Base-by-base conservation (phyloP, 2,888 invertebrate species). In the Dioctria linearis region DNA sequence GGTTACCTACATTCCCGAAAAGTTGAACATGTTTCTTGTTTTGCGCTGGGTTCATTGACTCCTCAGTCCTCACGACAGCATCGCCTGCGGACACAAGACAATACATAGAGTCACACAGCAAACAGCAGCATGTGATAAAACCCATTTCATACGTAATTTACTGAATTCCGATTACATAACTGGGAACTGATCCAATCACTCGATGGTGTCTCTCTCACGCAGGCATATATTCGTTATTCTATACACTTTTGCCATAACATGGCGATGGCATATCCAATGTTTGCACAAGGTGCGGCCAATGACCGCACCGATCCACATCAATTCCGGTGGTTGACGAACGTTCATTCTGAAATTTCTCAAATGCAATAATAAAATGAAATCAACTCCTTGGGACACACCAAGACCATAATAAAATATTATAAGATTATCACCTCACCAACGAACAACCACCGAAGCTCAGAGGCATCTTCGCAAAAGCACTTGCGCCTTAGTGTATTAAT, bases 1-100 rank as follows among this genome's bases (percentile, higher is more conserved):
- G 84, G 84, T 84, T 84, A 84, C 84, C 84, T 84, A 84, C 84
- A 84, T 84, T 84, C 83, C 83, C 84, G 82, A 82, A 84, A 83
- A 83, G 83, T 81, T 81, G 81, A 63, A 76, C 75, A 82, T 82
- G 81, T 79, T 79, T 79, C 79, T 79, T 79, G 73, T 79, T 79
- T 67, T 67, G 66, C 66, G 67, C 75, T 40, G 61, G 79, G 81
- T 79, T 81, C 79, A 75, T 81, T 81, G 79, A 81, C 81, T 81
- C 65, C 57, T 6, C 40, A 13, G 73, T 71, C 46, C 57, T 69
- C 80, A 39, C 78, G 75, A 39, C 59, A 37, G 54, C 61, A 76
- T 76, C 76, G 76, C 59, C 61, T 59, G 61, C 54, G 76, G 76
- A 76, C 66, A 63, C 37, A 40, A 46, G 76, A 76, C 76, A 76